Conservation (phyloP, 2,797 vertebrate genomes). For the Hydrolagus colliei region DNA sequence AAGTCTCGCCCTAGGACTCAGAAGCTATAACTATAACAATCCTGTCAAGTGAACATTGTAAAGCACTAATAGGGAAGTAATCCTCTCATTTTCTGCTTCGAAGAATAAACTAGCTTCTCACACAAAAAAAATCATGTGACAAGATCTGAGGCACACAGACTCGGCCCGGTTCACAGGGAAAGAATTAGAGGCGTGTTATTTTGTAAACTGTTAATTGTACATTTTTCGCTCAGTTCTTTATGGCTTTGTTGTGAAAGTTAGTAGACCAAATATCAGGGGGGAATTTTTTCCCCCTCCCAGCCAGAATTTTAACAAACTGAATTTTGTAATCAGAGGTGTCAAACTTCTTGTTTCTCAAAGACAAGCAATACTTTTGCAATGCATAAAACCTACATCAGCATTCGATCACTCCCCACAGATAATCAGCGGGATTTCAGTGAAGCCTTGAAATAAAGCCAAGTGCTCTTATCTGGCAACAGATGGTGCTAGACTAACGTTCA, state of each 20-base stretch:
- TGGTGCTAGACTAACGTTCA: background rate
- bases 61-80: background rate
- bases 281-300: too few species aligned
- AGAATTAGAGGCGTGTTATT: too few species aligned
- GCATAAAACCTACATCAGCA: background rate
- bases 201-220: too few species aligned
- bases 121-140: background rate
- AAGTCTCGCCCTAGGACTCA: background rate
- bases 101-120: background rate
- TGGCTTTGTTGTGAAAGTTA: too few species aligned
- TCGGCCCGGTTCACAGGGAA: too few species aligned
- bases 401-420: background rate
- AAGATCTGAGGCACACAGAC: background rate
- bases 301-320: too few species aligned
- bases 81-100: background rate
- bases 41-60: background rate
- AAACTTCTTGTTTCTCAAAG: too few species aligned
- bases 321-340: too few species aligned
- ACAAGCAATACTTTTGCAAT: background rate
- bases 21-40: background rate
- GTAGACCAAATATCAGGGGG: too few species aligned
- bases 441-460: background rate
- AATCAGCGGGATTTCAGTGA: background rate
- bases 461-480: background rate
- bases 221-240: too few species aligned